Conservation (phyloP, 1,140 invertebrate species). For the Dermatophagoides farinae region DNA sequence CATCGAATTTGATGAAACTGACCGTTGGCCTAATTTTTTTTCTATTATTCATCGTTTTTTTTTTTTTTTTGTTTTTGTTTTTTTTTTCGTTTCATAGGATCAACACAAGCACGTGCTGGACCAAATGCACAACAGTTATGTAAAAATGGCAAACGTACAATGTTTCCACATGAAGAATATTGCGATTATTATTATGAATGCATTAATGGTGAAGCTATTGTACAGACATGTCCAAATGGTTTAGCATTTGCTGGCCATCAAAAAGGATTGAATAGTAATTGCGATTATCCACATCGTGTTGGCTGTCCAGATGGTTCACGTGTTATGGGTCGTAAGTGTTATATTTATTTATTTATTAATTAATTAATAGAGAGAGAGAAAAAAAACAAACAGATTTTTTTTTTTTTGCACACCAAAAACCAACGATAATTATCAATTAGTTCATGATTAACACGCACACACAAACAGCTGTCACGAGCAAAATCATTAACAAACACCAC, state of each 20-base stretch:
- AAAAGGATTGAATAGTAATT: slow-evolving; percentile 18
- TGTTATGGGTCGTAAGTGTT: slow-evolving; percentile 21
- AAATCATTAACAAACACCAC: no score
- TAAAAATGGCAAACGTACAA: slow-evolving; percentile 13
- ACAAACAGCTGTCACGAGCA: no score
- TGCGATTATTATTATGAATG: slow-evolving; percentile 24
- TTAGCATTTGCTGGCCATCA: slow-evolving; percentile 68
- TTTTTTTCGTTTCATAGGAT: not conserved
- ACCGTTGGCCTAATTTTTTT: no score
- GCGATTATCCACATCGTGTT: slow-evolving; percentile 22
- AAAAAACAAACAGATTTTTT: no score
- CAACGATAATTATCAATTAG: not conserved
- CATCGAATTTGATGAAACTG: no score
- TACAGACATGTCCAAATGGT: slow-evolving; percentile 51
- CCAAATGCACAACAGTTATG: slow-evolving; percentile 15
- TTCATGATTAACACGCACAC: no score
- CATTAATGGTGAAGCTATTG: slow-evolving; percentile 17
- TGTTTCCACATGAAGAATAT: slow-evolving; percentile 22
- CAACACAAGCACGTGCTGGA: slow-evolving; percentile 1
- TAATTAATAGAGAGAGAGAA: not conserved
- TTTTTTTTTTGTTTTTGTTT: not conserved
- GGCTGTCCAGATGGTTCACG: slow-evolving; percentile 19
- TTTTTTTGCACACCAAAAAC: not conserved
- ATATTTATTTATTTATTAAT: slow-evolving; percentile 11
- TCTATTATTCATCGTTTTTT: no score